Evolutionary conservation across 1,140 invertebrate species (phyloP), one percentile per base, ranked within the genome.

Genomic region (Drosophila pruinosa): DNA sequence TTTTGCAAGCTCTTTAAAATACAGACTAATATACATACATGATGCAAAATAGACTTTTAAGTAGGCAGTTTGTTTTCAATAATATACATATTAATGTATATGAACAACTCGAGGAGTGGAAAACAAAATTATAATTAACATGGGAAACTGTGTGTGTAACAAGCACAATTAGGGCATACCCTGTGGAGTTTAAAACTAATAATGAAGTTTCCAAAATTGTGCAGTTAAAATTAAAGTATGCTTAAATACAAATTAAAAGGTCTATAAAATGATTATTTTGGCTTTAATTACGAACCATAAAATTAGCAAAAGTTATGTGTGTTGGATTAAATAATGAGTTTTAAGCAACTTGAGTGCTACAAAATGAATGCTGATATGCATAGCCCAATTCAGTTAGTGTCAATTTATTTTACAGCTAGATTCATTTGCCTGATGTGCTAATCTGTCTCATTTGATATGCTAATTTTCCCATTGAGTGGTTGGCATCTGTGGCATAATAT

Each of bases 391-490:
- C 21, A 47, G 4, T 47, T 47, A n/a, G 10, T 34, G 17, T 45
- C 5, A 34, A 31, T 53, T 54, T 24, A 54, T 63, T 54, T 45
- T 14, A 31, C 21, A 15, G 17, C 48, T 22, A 22, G 17, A 50
- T 38, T 22, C 48, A 12, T 56, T 14, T 12, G 14, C 14, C 3
- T 50, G 48, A 57, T 62, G 69, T 67, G 78, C 54, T 31, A 78
- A 65, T 74, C 61, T 64, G 5, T 75, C 76, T 77, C 41, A 82
- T 82, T 70, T 81, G 59, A 68, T 68, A 81, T 82, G 78, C 78
- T 81, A 81, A 81, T 81, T 78, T 82, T 73, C 28, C 43, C 41
- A 77, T 70, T 78, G 78, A 78, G 22, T 56, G 31, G 24, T 5
- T 38, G 56, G 6, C 64, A 52, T 22, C 45, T 58, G 54, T 58